Evolutionary conservation across 2,113 vertebrate genomes (phyloP).

Genomic region (Parus major): DNA sequence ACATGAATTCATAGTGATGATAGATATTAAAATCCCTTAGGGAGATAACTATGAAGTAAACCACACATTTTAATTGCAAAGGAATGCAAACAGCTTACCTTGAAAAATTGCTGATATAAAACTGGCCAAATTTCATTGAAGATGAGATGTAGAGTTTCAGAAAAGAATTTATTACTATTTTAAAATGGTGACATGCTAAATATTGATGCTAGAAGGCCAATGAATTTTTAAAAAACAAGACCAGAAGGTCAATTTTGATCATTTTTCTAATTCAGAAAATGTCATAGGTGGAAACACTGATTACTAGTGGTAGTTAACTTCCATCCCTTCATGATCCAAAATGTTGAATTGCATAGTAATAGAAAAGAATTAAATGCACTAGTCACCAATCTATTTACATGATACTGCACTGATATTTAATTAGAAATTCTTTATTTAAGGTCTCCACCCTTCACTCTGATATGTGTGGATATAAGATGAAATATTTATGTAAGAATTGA

Average conservation of each 20-base stretch:
- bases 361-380: not conserved
- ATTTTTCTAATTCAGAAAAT: not conserved
- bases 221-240: constrained; percentile 6
- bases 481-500: not conserved
- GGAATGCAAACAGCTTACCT: not conserved
- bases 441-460: not conserved
- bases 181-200: not conserved
- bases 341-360: not conserved
- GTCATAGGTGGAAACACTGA: not conserved
- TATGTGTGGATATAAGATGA: not conserved
- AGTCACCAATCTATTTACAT: not conserved
- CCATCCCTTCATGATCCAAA: not conserved
- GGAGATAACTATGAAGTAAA: not conserved
- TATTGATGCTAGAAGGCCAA: not conserved
- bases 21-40: not conserved
- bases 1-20: constrained; percentile 6
- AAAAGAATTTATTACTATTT: not conserved
- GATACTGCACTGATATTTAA: not conserved
- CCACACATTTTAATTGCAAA: not conserved
- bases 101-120: not conserved
- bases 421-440: not conserved
- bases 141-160: not conserved
- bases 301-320: not conserved
- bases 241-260: not conserved
- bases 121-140: not conserved